These are phyloP conservation scores for Dromiciops gliroides DNA, from an alignment of 2,113 vertebrate species.

Conservation along the genomic window DNA sequence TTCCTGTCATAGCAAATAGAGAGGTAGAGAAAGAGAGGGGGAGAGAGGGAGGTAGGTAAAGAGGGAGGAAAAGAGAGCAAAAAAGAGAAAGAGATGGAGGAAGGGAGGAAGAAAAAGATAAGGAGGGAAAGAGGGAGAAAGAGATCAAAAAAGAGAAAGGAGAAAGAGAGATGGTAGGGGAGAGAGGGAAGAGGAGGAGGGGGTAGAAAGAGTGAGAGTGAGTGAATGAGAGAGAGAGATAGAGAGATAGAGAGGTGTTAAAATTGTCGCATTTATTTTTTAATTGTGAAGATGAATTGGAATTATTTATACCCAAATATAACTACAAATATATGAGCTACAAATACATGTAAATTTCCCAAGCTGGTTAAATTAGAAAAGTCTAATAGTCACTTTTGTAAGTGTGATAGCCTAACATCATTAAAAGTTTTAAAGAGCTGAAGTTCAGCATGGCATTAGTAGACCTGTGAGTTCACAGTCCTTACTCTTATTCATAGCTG, in stretches of 20 bases:
- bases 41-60: not conserved
- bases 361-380: constrained; percentile 28
- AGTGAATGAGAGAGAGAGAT: not conserved
- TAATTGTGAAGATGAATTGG: constrained; percentile 26
- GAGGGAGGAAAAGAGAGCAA: too few species aligned
- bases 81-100: too few species aligned
- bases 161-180: too few species aligned
- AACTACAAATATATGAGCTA: constrained; percentile 21
- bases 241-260: not conserved
- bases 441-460: not conserved
- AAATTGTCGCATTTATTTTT: constrained; percentile 2
- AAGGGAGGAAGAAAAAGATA: not conserved
- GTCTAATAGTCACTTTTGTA: not conserved
- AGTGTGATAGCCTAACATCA: not conserved
- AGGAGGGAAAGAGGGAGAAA: too few species aligned
- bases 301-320: constrained; percentile 16
- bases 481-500: not conserved
- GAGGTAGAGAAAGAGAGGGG: not conserved
- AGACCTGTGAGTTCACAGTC: constrained; percentile 30
- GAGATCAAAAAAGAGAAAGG: too few species aligned
- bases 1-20: constrained; percentile 83
- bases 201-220: too few species aligned
- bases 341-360: constrained; percentile 34
- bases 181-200: too few species aligned
- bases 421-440: constrained; percentile 37